phyloP scores from a whole-genome alignment of 2,888 invertebrate species.

The Lepidochrysops patricia region DNA sequence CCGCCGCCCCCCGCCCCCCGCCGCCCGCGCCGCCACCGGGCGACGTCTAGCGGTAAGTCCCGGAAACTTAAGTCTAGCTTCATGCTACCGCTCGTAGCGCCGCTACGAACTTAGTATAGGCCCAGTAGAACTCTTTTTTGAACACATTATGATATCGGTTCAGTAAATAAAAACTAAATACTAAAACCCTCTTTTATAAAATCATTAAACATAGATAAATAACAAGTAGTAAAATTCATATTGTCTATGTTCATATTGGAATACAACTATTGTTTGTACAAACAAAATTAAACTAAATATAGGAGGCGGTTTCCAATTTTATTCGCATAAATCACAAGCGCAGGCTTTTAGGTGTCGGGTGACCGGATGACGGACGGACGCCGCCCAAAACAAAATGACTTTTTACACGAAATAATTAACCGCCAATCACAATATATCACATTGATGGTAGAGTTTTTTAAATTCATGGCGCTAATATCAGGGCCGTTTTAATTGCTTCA shows the following conservation, averaged over 20 bases:
- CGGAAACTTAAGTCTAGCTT: neutral
- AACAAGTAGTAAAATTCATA: neutral
- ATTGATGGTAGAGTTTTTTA: neutral
- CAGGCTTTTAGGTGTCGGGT: neutral
- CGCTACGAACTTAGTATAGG: neutral
- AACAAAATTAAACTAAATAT: neutral
- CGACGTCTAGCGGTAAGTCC: conserved; percentile 5
- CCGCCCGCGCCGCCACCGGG: neutral
- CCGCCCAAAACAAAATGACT: neutral
- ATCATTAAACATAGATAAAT: neutral
- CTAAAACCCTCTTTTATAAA: neutral
- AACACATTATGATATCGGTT: neutral
- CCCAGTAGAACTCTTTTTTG: neutral
- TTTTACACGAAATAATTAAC: neutral
- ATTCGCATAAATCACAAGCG: neutral
- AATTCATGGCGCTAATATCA: neutral
- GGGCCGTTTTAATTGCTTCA: neutral
- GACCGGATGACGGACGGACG: neutral
- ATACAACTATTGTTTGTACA: neutral
- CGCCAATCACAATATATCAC: conserved; percentile 5
- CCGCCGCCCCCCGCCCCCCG: neutral
- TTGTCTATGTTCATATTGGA: neutral
- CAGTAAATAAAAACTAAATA: neutral
- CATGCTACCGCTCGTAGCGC: neutral
- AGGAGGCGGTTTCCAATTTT: neutral